phyloP scores from a whole-genome alignment of 2,113 vertebrate species.

The Delphinus delphis region DNA sequence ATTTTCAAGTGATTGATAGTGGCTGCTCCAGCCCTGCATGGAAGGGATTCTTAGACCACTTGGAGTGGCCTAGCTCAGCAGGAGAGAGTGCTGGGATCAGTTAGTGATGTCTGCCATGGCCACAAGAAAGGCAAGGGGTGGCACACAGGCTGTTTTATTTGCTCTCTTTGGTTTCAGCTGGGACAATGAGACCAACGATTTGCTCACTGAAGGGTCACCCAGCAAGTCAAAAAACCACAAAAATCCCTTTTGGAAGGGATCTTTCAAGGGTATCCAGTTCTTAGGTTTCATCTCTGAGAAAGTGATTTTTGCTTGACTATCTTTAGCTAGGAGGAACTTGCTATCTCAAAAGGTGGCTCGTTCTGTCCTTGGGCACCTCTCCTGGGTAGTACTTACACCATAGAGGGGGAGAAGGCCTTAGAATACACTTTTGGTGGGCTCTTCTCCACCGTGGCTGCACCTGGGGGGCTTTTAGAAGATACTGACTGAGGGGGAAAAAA shows the following conservation, averaged over 20 bases:
- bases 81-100: slow-evolving; percentile 17
- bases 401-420: background rate
- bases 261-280: background rate
- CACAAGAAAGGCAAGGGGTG: background rate
- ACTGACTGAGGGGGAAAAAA: too few relatives aligned
- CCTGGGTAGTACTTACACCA: accelerated
- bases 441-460: background rate
- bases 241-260: background rate
- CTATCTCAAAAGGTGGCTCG: background rate
- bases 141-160: background rate
- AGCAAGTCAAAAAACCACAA: background rate
- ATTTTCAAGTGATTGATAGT: background rate
- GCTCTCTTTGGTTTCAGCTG: background rate
- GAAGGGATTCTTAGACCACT: background rate
- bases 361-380: background rate
- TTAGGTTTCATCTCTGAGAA: background rate
- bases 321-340: background rate
- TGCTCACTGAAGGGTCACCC: background rate
- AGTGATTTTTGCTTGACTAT: background rate
- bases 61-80: background rate
- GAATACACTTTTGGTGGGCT: background rate
- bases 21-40: background rate
- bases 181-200: background rate
- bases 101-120: slow-evolving; percentile 24
- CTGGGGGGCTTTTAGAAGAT: background rate